These are phyloP conservation scores for Notolepis coatsorum DNA, from an alignment of 2,797 vertebrate species.

Conservation along the genomic window DNA sequence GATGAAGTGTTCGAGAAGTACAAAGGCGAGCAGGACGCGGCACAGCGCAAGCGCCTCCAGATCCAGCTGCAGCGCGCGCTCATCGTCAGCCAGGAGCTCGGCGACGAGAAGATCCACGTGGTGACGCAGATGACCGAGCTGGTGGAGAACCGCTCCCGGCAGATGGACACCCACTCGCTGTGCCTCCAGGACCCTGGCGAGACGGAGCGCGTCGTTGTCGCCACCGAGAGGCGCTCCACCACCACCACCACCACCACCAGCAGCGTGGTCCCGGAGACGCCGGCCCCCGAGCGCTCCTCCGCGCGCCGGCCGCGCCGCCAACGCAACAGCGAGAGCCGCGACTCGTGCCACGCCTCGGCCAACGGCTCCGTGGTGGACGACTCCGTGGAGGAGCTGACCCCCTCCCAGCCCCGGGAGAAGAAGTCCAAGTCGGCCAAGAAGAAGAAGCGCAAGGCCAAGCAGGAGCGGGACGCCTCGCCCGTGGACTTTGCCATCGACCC, in stretches of 20 bases:
- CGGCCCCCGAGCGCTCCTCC: constrained; percentile 86
- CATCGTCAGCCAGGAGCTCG: constrained; percentile 95
- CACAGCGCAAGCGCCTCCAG: constrained; percentile 93
- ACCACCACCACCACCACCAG: constrained; percentile 66
- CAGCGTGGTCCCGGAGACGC: constrained; percentile 57
- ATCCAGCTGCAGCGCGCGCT: constrained; percentile 94
- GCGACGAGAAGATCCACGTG: constrained; percentile 97
- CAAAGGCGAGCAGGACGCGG: constrained; percentile 89
- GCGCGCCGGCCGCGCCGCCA: constrained; percentile 90
- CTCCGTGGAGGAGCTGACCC: constrained; percentile 85
- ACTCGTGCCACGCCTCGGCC: constrained; percentile 89
- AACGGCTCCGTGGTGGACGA: constrained; percentile 91
- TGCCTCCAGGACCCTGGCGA: constrained; percentile 90
- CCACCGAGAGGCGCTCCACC: constrained; percentile 62
- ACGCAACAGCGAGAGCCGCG: constrained; percentile 93
- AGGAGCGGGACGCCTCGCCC: constrained; percentile 93
- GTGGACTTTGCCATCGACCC: constrained; percentile 96
- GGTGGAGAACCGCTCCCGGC: constrained; percentile 94
- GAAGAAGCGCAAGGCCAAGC: constrained; percentile 96
- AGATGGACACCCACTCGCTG: constrained; percentile 93
- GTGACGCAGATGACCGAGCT: constrained; percentile 97
- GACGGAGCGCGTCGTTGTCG: constrained; percentile 76
- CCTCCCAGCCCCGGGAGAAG: constrained; percentile 88
- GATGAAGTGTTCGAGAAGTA: constrained; percentile 96
- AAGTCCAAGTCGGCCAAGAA: constrained; percentile 96